Conservation (phyloP, 2,113 vertebrate genomes). For the Cinclus cinclus region DNA sequence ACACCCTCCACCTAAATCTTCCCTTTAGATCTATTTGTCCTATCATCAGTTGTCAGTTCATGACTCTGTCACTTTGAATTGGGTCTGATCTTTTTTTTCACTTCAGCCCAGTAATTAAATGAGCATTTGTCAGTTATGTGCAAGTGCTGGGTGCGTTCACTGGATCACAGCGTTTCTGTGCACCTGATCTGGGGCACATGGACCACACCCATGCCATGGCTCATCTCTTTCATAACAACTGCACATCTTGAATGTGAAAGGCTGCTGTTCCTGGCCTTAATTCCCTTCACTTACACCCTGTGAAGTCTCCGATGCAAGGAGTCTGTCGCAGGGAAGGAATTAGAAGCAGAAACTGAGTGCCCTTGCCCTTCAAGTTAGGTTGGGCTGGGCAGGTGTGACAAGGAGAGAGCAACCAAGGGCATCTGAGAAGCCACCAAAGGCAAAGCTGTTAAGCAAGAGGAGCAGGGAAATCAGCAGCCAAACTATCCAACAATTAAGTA, state of each 20-base stretch:
- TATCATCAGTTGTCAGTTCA: background rate
- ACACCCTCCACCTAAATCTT: background rate
- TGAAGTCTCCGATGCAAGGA: accelerated
- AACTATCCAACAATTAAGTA: background rate
- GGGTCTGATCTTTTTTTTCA: background rate
- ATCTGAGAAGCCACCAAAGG: background rate
- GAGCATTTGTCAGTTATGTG: background rate
- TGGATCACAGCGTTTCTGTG: background rate
- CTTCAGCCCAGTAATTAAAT: background rate
- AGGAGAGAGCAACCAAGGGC: background rate
- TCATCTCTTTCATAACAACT: background rate
- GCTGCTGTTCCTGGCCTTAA: background rate
- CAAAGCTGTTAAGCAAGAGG: background rate
- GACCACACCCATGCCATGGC: accelerated
- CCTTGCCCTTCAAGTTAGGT: background rate
- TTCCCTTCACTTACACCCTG: background rate
- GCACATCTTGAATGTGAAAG: accelerated
- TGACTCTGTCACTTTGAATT: background rate
- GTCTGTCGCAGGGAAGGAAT: accelerated
- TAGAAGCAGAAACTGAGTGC: background rate
- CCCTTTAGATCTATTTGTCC: background rate
- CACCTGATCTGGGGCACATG: background rate
- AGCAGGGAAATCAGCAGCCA: background rate
- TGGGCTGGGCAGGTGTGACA: background rate
- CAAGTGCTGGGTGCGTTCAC: accelerated